Evolutionary conservation across 2,113 vertebrate genomes (phyloP).

Genomic region (Sarotherodon lohbergeri): DNA sequence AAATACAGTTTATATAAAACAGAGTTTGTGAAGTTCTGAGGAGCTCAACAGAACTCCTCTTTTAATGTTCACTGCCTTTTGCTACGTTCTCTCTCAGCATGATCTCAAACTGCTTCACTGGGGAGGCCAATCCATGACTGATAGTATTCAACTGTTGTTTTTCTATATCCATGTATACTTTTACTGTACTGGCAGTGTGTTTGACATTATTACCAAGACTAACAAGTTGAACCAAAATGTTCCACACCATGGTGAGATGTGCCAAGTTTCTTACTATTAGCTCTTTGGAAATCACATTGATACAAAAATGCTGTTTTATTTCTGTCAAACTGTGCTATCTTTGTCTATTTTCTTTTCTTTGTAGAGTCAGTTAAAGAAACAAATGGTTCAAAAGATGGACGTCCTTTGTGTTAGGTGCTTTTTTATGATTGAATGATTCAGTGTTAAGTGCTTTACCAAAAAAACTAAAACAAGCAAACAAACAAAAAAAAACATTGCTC

Average conservation of each 20-base stretch:
- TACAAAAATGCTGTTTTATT: not conserved
- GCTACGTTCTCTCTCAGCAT: not conserved
- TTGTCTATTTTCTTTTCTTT: not conserved
- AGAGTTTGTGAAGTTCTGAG: not conserved
- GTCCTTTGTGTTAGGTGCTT: not conserved
- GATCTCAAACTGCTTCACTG: not conserved
- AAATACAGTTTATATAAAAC: not conserved
- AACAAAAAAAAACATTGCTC: not conserved
- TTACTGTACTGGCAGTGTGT: not conserved
- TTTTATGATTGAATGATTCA: not conserved
- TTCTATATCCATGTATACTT: not conserved
- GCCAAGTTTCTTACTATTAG: not conserved
- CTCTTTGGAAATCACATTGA: not conserved
- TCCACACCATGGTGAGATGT: not conserved
- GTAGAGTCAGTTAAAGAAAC: not conserved
- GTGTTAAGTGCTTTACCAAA: not conserved
- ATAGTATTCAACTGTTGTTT: not conserved
- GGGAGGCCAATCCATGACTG: not conserved
- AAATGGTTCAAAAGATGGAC: rapidly evolving
- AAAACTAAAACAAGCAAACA: not conserved
- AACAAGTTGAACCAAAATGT: not conserved
- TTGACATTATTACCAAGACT: not conserved
- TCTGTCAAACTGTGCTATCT: not conserved
- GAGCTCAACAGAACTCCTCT: not conserved
- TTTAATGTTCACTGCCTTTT: not conserved